Base-by-base conservation (phyloP, 2,888 invertebrate species). In the Metopia argyrocephala region DNA sequence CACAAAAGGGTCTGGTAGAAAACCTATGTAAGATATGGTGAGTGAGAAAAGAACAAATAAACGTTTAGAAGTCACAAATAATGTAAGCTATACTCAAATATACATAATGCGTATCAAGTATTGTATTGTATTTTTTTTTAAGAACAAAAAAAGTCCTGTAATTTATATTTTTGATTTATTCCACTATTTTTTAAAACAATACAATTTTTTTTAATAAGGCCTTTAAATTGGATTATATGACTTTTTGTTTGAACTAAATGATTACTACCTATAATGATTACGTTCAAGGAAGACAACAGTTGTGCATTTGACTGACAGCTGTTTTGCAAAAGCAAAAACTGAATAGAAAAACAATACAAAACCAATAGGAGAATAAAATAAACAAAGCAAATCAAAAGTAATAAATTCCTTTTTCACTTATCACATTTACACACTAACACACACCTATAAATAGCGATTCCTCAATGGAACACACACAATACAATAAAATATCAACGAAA, bases 251-350 rank as follows among this genome's bases (percentile, higher is more conserved):
- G 64, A 75, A 70, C 52, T 70, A 28, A 70, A 70, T 70, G 59
- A 79, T n/a, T n/a, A n/a, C n/a, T n/a, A n/a, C n/a, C n/a, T n/a
- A n/a, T 69, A 69, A 56, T 70, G 65, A 74, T 79, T 75, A 59
- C 61, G 61, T 7, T 62, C 52, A 2, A 15, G 9, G 15, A 12
- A 12, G 38, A 38, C 38, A 38, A 18, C 28, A 56, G 23, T 56
- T 56, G 56, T n/a, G n/a, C n/a, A n/a, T n/a, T n/a, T n/a, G n/a
- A n/a, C n/a, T n/a, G n/a, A n/a, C 27, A n/a, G 25, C 23, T 9
- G 15, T n/a, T 56, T 25, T 69, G 74, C 65, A 56, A 65, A 66
- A 31, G 9, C 27, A 69, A 70, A 70, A 70, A 70, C 38, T 66
- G 73, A 75, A 46, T 25, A 45, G 64, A 45, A 56, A 62, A 28